phyloP scores from a whole-genome alignment of 2,797 vertebrate species.

The Platyrinchus mystaceus region DNA sequence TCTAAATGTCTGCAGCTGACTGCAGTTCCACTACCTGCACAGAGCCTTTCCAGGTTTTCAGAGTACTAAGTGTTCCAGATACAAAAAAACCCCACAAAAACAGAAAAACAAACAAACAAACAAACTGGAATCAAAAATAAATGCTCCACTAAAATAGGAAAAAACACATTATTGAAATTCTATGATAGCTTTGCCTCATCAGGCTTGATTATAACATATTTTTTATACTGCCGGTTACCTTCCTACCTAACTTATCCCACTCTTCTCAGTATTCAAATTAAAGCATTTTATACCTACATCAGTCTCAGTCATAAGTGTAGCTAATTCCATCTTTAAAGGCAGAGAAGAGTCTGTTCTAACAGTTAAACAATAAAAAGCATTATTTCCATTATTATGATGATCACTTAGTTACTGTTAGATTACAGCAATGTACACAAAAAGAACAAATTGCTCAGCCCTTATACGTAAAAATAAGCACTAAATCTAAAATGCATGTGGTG shows the following conservation, averaged over 20 bases:
- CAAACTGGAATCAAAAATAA: neutral
- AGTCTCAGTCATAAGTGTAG: neutral
- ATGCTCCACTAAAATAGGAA: neutral
- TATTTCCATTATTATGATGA: neutral
- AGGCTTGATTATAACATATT: neutral
- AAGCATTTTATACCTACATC: neutral
- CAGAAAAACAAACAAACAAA: neutral
- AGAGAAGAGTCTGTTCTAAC: neutral
- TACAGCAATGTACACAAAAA: neutral
- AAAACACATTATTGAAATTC: neutral
- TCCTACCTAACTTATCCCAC: neutral
- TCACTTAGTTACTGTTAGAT: neutral
- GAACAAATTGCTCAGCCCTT: neutral
- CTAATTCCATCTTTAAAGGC: neutral
- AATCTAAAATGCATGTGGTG: neutral
- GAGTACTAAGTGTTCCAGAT: neutral
- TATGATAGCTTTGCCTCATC: neutral
- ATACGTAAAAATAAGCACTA: neutral
- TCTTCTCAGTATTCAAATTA: neutral
- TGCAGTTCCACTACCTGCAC: neutral
- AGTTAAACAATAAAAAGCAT: neutral
- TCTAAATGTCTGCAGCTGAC: neutral
- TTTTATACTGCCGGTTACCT: neutral
- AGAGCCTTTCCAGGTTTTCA: neutral
- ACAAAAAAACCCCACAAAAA: neutral